Evolutionary conservation across 2,888 invertebrate genomes (phyloP).

Genomic region (Meiosimyza platycephala): DNA sequence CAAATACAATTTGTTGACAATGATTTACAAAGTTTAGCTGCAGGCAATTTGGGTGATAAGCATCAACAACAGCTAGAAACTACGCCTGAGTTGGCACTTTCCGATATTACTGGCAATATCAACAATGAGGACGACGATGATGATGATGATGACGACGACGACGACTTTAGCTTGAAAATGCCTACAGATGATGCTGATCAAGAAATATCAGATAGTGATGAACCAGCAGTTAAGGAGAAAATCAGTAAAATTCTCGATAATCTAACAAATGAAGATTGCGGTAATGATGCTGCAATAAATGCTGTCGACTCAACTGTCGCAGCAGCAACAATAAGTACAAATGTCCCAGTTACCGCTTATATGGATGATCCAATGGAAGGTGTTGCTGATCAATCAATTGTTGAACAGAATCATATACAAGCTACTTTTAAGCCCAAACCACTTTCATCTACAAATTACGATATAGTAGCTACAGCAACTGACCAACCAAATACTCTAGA

Average conservation of each 20-base stretch:
- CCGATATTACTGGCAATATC: conserved; percentile 31
- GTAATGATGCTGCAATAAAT: conserved; percentile 55
- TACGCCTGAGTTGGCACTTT: conserved; percentile 29
- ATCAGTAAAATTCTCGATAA: conserved; percentile 64
- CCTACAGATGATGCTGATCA: conserved; percentile 58
- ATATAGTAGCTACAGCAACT: not conserved
- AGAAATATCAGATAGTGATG: conserved; percentile 61
- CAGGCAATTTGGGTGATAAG: conserved; percentile 31
- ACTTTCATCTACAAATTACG: not conserved
- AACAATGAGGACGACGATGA: conserved; percentile 43
- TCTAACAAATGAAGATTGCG: conserved; percentile 63
- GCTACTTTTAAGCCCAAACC: too few species aligned
- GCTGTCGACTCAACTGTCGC: not conserved
- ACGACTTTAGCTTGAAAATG: conserved; percentile 62
- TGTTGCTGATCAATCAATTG: not conserved
- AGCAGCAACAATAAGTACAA: conserved; percentile 30
- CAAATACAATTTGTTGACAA: conserved; percentile 39
- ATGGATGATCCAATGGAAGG: conserved; percentile 4
- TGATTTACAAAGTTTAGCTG: conserved; percentile 39
- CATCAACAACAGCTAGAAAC: conserved; percentile 14
- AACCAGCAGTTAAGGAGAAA: conserved; percentile 63
- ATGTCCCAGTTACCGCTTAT: not conserved
- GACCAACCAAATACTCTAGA: not conserved
- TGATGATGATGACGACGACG: conserved; percentile 59
- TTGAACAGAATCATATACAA: not conserved